phyloP scores from a whole-genome alignment of 1,140 invertebrate genomes.

The Oncopodura yosiiana region DNA sequence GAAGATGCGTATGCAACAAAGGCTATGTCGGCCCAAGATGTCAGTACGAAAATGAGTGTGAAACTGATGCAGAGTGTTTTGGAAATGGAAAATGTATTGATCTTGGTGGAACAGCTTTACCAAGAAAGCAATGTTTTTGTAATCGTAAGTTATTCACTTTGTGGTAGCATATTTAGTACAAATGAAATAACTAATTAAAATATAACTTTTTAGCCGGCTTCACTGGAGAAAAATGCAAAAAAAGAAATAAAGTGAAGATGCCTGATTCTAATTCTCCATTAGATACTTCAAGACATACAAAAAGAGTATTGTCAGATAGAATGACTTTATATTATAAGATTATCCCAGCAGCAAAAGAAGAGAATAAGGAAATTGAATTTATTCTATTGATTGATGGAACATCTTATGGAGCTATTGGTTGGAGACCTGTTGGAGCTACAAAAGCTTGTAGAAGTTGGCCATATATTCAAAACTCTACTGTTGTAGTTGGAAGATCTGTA shows the following conservation, averaged over 20 bases:
- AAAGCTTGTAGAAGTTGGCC: conserved; percentile 31
- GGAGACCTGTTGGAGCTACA: conserved; percentile 42
- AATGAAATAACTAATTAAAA: neutral
- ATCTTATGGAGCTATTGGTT: conserved; percentile 75
- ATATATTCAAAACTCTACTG: conserved; percentile 23
- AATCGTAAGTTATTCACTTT: conserved; percentile 63
- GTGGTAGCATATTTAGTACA: conserved; percentile 40
- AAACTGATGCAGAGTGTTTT: conserved; percentile 69
- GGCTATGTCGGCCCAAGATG: conserved; percentile 54
- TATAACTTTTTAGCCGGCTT: conserved; percentile 15
- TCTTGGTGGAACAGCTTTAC: conserved; percentile 63
- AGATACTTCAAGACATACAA: conserved; percentile 28
- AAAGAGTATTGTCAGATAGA: conserved; percentile 28
- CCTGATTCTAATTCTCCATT: conserved; percentile 12
- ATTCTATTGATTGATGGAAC: conserved; percentile 71
- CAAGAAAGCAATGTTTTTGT: conserved; percentile 79
- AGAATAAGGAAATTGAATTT: conserved; percentile 70
- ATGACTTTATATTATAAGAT: conserved; percentile 30
- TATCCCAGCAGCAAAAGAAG: conserved; percentile 42
- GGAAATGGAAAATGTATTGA: conserved; percentile 69
- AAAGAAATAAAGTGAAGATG: conserved; percentile 27
- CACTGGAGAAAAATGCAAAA: conserved; percentile 30
- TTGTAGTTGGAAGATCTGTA: neutral
- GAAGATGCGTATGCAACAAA: conserved; percentile 39
- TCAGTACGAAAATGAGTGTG: conserved; percentile 76